These are phyloP conservation scores for Thymelicus lineola DNA, from an alignment of 2,888 invertebrate genomes.

Conservation along the genomic window DNA sequence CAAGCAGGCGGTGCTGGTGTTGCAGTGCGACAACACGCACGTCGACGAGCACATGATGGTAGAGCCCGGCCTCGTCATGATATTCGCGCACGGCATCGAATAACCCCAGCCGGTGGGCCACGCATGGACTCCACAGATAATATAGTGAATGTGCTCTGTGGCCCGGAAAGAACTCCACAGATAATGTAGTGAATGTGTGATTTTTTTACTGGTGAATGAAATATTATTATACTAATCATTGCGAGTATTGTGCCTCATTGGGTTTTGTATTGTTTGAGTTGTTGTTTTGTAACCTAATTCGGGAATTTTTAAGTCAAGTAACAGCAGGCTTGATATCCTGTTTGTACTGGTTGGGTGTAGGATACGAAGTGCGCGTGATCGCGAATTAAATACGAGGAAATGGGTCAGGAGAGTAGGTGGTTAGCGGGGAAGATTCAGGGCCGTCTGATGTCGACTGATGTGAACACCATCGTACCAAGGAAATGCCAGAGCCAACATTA, in stretches of 20 bases:
- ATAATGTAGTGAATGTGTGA: constrained; percentile 30
- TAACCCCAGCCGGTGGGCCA: constrained; percentile 58
- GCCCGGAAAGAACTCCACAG: constrained; percentile 20
- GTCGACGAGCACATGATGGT: constrained; percentile 98
- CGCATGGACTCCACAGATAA: constrained; percentile 33
- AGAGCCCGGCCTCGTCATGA: constrained; percentile 98
- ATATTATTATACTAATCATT: neutral
- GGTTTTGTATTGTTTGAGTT: neutral
- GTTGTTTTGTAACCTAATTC: neutral
- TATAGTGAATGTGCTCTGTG: constrained; percentile 7
- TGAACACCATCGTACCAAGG: too few relatives aligned
- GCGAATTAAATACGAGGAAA: too few relatives aligned
- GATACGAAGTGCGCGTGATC: too few relatives aligned
- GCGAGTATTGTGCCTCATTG: neutral
- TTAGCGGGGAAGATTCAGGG: too few relatives aligned
- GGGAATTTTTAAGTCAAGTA: neutral
- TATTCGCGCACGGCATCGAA: constrained; percentile 98
- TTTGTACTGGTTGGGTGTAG: too few relatives aligned
- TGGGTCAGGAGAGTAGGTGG: too few relatives aligned
- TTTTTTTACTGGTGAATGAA: neutral
- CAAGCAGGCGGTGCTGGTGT: constrained; percentile 97
- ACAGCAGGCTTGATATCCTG: neutral
- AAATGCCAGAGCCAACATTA: too few relatives aligned
- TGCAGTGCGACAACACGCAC: constrained; percentile 97
- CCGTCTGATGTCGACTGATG: too few relatives aligned